These are phyloP conservation scores for Hippoglossus hippoglossus DNA, from an alignment of 2,797 vertebrate genomes.

Conservation along the genomic window DNA sequence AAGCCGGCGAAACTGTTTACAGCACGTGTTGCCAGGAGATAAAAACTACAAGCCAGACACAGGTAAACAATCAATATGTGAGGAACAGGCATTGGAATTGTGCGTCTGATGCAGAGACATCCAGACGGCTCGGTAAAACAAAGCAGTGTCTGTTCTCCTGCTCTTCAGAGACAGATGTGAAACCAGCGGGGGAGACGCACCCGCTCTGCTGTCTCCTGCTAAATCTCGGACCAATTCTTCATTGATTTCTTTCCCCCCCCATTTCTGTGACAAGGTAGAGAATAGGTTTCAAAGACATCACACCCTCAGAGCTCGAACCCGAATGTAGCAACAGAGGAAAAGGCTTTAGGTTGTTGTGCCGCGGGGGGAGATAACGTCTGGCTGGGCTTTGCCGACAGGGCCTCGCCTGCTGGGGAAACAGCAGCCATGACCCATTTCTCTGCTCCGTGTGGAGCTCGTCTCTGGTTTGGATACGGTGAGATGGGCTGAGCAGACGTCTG, in stretches of 20 bases:
- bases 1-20: background rate
- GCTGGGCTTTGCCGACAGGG: slow-evolving; percentile 36
- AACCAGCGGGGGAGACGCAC: slow-evolving; percentile 42
- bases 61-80: slow-evolving; percentile 10
- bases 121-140: slow-evolving; percentile 52
- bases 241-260: slow-evolving; percentile 38
- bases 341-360: slow-evolving; percentile 51
- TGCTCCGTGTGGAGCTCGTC: slow-evolving; percentile 44
- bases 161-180: slow-evolving; percentile 51
- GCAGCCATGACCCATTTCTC: slow-evolving; percentile 74
- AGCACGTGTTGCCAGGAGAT: background rate
- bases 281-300: slow-evolving; percentile 67
- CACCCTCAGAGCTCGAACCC: slow-evolving; percentile 49
- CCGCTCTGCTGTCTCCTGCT: slow-evolving; percentile 36
- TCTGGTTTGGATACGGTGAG: slow-evolving; percentile 40
- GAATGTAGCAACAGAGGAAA: slow-evolving; percentile 60
- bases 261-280: slow-evolving; percentile 55
- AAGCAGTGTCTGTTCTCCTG: slow-evolving; percentile 61
- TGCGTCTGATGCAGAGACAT: slow-evolving; percentile 33
- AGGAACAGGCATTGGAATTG: slow-evolving; percentile 17
- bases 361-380: slow-evolving; percentile 46
- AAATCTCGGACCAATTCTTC: slow-evolving; percentile 53
- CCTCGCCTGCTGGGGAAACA: slow-evolving; percentile 38
- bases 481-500: background rate
- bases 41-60: background rate